phyloP scores from a whole-genome alignment of 2,113 vertebrate genomes.

The Lanius collurio region DNA sequence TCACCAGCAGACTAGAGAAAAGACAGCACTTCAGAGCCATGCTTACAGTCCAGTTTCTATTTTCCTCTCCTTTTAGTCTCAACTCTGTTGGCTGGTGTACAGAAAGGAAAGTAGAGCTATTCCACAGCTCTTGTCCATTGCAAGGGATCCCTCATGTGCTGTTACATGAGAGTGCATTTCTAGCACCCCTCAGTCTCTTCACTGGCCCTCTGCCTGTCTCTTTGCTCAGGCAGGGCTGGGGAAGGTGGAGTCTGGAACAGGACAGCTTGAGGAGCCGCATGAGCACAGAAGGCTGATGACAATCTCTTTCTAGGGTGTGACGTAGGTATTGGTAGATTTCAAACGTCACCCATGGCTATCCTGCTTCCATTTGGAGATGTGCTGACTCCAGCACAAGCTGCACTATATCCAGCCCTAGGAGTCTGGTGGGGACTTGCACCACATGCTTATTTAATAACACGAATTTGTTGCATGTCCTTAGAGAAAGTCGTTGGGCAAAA shows the following conservation, averaged over 20 bases:
- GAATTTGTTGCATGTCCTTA: neutral
- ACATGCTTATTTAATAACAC: neutral
- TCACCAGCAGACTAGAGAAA: neutral
- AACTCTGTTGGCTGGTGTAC: neutral
- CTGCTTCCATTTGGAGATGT: neutral
- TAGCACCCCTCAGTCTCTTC: neutral
- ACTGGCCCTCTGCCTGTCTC: neutral
- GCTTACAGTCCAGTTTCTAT: neutral
- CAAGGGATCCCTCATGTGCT: neutral
- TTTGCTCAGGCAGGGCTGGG: neutral
- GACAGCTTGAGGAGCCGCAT: rapidly evolving
- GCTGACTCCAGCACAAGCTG: neutral
- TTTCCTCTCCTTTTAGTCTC: neutral
- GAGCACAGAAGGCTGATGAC: rapidly evolving
- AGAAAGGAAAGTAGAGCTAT: neutral
- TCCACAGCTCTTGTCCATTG: neutral
- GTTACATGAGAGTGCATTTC: neutral
- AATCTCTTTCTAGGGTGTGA: neutral
- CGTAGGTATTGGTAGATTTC: neutral
- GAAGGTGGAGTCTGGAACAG: neutral
- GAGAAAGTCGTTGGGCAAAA: neutral
- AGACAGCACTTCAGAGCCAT: neutral
- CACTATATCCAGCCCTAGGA: neutral
- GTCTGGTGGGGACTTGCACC: neutral
- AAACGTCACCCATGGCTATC: neutral